Percentiles rank a stretch among this genome's conserved stretches.
These are phyloP conservation scores for Pseudopleuronectes americanus DNA, from an alignment of 2,797 vertebrate genomes.

Conservation along the genomic window DNA sequence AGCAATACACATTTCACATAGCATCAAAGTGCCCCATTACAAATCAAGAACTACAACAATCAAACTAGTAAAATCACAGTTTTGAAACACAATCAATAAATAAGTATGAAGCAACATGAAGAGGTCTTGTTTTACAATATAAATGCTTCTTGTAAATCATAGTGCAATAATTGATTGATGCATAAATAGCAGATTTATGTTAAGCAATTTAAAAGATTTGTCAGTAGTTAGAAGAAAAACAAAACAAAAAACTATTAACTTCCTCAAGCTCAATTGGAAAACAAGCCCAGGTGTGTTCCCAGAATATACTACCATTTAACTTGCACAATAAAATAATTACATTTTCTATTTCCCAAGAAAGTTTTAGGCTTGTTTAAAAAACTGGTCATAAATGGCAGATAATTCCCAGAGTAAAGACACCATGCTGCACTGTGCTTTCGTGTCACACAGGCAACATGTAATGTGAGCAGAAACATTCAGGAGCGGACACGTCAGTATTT, in stretches of 20 bases:
- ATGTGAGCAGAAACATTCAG: conserved; percentile 85
- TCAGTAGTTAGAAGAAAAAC: conserved; percentile 82
- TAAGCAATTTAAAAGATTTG: conserved; percentile 88
- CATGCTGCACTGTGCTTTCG: conserved; percentile 89
- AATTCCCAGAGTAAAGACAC: conserved; percentile 87
- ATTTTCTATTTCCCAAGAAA: conserved; percentile 75
- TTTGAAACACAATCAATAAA: conserved; percentile 70
- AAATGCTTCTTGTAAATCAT: conserved; percentile 93
- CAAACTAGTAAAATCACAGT: conserved; percentile 90
- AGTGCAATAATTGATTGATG: conserved; percentile 99
- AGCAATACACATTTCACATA: conserved; percentile 87
- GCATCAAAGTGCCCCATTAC: conserved; percentile 94
- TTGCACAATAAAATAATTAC: conserved; percentile 75
- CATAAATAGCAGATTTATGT: conserved; percentile 95
- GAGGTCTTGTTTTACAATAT: conserved; percentile 87
- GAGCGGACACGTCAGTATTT: conserved; percentile 77
- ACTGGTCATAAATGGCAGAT: conserved; percentile 91
- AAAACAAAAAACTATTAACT: conserved; percentile 60
- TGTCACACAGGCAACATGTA: conserved; percentile 91
- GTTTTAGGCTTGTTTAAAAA: conserved; percentile 58
- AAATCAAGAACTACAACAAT: conserved; percentile 93
- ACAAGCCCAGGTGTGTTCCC: conserved; percentile 86
- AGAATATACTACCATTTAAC: conserved; percentile 89
- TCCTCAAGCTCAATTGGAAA: conserved; percentile 78
- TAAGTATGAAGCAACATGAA: conserved; percentile 83